Conservation (phyloP, 1,140 invertebrate species). For the Apis cerana region DNA sequence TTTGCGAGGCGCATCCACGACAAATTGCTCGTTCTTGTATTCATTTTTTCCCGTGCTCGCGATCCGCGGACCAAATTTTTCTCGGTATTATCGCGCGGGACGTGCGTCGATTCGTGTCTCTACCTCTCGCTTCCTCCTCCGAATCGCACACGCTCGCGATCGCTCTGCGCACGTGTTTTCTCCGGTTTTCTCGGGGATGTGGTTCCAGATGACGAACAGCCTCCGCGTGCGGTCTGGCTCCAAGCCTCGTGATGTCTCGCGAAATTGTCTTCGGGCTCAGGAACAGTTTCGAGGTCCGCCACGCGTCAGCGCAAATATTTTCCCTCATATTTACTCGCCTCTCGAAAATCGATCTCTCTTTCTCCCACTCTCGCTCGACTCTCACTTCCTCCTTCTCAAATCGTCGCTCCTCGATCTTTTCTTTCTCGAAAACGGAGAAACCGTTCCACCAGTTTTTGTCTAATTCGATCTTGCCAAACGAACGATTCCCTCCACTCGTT, state of each 20-base stretch:
- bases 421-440: no score
- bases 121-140: not conserved
- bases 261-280: conserved; percentile 46
- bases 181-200: conserved; percentile 3
- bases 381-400: no score
- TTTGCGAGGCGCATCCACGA: not conserved
- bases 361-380: no score
- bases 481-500: not conserved
- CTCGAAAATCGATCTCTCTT: not conserved
- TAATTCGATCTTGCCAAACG: no score
- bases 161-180: conserved; percentile 13
- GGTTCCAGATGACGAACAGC: conserved; percentile 46
- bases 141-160: conserved; percentile 6
- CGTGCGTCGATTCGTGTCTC: conserved; percentile 25
- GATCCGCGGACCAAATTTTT: conserved; percentile 33
- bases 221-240: conserved; percentile 24
- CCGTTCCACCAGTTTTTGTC: no score
- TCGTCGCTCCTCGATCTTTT: no score
- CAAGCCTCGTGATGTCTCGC: conserved; percentile 37
- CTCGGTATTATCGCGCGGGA: conserved; percentile 42
- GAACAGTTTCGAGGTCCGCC: conserved; percentile 19
- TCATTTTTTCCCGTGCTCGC: conserved; percentile 26
- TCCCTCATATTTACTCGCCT: conserved; percentile 22
- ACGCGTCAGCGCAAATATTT: conserved; percentile 18
- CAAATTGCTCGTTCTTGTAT: conserved; percentile 44